Conservation (phyloP, 2,888 invertebrate genomes). For the Tolmerus cingulatus region DNA sequence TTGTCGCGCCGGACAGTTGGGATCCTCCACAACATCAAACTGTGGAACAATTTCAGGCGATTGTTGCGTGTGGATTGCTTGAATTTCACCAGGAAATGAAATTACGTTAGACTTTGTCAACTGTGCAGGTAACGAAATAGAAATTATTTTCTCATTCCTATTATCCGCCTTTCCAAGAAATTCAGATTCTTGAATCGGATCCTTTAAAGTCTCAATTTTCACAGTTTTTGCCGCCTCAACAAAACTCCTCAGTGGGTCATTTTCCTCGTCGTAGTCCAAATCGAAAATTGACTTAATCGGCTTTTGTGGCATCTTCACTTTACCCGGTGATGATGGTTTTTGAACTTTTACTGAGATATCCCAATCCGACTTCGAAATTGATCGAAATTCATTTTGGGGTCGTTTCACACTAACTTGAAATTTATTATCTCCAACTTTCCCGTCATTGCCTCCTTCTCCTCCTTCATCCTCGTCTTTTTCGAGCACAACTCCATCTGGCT, state of each 20-base stretch:
- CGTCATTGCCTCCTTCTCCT: not conserved
- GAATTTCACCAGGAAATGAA: not conserved
- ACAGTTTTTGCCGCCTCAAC: slow-evolving; percentile 52
- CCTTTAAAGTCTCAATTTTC: not conserved
- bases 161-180: not conserved
- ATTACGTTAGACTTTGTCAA: not conserved
- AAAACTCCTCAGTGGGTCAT: slow-evolving; percentile 58
- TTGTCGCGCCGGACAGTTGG: slow-evolving; percentile 57
- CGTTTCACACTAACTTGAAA: not conserved
- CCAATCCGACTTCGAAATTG: not conserved
- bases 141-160: not conserved
- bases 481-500: slow-evolving; percentile 13
- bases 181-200: not conserved
- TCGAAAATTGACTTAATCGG: slow-evolving; percentile 62
- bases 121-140: not conserved
- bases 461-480: slow-evolving; percentile 36
- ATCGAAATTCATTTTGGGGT: not conserved
- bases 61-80: not conserved
- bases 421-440: not conserved
- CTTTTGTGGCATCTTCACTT: slow-evolving; percentile 48
- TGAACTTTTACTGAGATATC: not conserved
- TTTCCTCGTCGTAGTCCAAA: slow-evolving; percentile 62
- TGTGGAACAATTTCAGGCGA: slow-evolving; percentile 47
- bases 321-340: not conserved
- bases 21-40: slow-evolving; percentile 56